Evolutionary conservation across 2,888 invertebrate species (phyloP).

Genomic region (Phengaris alcon): DNA sequence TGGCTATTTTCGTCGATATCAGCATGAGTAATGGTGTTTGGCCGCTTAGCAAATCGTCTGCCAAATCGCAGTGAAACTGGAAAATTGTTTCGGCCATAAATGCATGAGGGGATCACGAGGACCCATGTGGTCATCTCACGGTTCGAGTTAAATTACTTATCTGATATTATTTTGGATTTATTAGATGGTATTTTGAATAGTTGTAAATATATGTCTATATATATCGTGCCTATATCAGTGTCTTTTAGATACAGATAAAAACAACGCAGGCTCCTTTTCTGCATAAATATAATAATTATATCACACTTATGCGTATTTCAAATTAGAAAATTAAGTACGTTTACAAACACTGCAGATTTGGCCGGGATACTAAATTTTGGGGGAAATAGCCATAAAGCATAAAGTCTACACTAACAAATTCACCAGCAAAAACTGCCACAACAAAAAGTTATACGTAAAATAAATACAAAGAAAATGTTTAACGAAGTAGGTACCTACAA

Average conservation of each 20-base stretch:
- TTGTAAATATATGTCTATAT: background rate
- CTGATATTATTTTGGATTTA: background rate
- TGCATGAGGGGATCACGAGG: conserved; percentile 56
- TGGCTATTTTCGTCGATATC: conserved; percentile 72
- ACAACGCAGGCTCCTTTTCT: too few species aligned
- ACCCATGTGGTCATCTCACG: conserved; percentile 50
- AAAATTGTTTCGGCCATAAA: conserved; percentile 75
- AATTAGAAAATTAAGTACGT: too few species aligned
- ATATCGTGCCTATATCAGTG: too few species aligned
- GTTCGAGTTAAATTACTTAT: background rate
- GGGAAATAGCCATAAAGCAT: too few species aligned
- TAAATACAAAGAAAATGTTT: background rate
- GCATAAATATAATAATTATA: too few species aligned
- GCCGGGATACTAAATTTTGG: too few species aligned
- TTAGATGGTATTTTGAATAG: background rate
- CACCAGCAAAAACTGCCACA: too few species aligned
- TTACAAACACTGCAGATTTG: too few species aligned
- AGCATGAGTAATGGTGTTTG: conserved; percentile 69
- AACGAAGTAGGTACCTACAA: conserved; percentile 33
- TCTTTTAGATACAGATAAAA: too few species aligned
- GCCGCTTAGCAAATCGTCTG: conserved; percentile 71
- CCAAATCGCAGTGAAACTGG: conserved; percentile 68
- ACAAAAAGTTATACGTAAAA: background rate
- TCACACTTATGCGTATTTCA: too few species aligned
- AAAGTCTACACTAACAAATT: too few species aligned